Percentiles rank a stretch among this genome's conserved stretches.
phyloP scores from a whole-genome alignment of 2,797 vertebrate genomes.

The Phrynocephalus forsythii region DNA sequence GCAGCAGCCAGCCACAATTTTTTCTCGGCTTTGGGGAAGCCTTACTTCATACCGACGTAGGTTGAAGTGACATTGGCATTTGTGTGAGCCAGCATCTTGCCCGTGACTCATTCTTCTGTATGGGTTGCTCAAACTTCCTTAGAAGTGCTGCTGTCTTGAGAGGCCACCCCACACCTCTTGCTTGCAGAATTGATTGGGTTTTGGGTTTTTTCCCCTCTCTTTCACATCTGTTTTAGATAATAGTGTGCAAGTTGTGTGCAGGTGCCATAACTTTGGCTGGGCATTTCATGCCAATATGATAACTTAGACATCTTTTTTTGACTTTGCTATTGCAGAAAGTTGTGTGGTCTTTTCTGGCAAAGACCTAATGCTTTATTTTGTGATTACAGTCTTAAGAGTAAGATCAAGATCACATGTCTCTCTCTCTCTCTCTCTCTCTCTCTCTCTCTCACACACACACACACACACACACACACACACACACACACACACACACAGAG shows the following conservation, averaged over 20 bases:
- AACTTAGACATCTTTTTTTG: background rate
- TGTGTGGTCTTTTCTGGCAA: background rate
- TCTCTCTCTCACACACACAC: too few species aligned
- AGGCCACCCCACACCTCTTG: background rate
- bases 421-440: too few species aligned
- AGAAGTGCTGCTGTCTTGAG: background rate
- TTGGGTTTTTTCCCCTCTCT: background rate
- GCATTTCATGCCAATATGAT: background rate
- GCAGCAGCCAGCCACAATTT: background rate
- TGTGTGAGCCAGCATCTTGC: background rate
- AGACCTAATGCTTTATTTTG: slow-evolving; percentile 17
- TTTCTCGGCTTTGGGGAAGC: background rate
- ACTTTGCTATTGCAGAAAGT: background rate
- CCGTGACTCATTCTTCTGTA: background rate
- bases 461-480: too few species aligned
- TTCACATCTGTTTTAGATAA: background rate
- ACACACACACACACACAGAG: too few species aligned
- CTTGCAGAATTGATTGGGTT: background rate
- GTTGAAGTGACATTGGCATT: background rate
- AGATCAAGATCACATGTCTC: too few species aligned
- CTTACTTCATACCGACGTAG: background rate
- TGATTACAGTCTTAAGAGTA: background rate
- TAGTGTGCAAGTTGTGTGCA: background rate
- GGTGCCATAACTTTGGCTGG: too few species aligned
- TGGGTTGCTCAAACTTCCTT: background rate